These are phyloP conservation scores for Blomia tropicalis DNA, from an alignment of 2,888 invertebrate species.

Conservation along the genomic window DNA sequence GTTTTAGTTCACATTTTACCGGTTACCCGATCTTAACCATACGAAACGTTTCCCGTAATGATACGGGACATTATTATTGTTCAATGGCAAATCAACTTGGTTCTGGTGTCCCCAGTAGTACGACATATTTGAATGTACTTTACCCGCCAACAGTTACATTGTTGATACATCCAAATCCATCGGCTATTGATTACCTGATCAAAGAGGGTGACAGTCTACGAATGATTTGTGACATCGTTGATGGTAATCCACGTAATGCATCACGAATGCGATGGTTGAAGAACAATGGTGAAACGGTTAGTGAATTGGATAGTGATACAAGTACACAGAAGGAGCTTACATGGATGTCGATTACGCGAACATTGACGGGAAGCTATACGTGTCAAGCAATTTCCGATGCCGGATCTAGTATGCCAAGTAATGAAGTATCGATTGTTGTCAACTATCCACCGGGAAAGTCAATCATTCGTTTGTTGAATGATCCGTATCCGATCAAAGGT, in stretches of 20 bases:
- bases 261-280: constrained; percentile 29
- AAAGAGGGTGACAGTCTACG: constrained; percentile 30
- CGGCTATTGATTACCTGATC: constrained; percentile 26
- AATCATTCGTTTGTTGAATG: constrained; percentile 50
- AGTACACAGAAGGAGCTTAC: constrained; percentile 29
- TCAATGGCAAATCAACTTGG: constrained; percentile 29
- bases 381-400: constrained; percentile 30
- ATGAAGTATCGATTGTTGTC: constrained; percentile 27
- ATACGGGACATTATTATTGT: constrained; percentile 30
- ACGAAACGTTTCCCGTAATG: constrained; percentile 28
- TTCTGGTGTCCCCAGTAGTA: constrained; percentile 28
- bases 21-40: constrained; percentile 29
- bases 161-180: constrained; percentile 27
- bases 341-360: constrained; percentile 28
- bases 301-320: constrained; percentile 28
- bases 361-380: constrained; percentile 29
- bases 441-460: constrained; percentile 64
- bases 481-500: constrained; percentile 61
- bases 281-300: constrained; percentile 26
- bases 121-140: constrained; percentile 28
- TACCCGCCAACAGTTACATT: constrained; percentile 25
- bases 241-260: constrained; percentile 30
- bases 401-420: constrained; percentile 28
- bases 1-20: constrained; percentile 15
- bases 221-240: constrained; percentile 30